Base-by-base conservation (phyloP, 2,888 invertebrate genomes). In the Acleris cristana region DNA sequence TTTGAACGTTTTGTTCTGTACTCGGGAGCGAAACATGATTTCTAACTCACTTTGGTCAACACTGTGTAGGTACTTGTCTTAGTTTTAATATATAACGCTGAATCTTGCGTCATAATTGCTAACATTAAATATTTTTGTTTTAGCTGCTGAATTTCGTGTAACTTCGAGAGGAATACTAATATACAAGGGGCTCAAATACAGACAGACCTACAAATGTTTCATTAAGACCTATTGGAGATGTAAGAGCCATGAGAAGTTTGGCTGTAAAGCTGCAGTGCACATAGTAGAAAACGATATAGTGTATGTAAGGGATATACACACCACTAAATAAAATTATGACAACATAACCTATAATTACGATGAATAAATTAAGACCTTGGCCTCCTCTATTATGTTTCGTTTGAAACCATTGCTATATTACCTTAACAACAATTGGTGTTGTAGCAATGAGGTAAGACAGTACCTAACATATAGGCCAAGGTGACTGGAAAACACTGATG, bases 211-310 rank as follows among this genome's bases (percentile, higher is more conserved):
- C 6, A 21, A 34, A 34, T 44, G 16, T 0, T 40, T 30, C 12
- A 16, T 48, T 12, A 72, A 71, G 49, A 57, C 21, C 2, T 57
- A 69, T 1, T 77, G 76, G 77, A 8, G 45, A 10, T 74, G 74
- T 54, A 72, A 71, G 16, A 73, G 70, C 1, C 71, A 73, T 54
- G 34, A 51, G 18, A 55, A 14, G 12, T 69, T 56, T 52, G 64
- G 70, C 1, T 80, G 79, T 51, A 73, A 64, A 44, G 76, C 77
- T 0, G 53, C 30, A 6, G 49, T 78, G 0, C 65, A 70, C 21
- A 72, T 75, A 4, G 51, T 70, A 6, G 68, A 70, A 2, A 62
- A 71, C 34, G 19, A 68, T 8, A 53, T 76, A 10, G 53, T 74
- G 10, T 67, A 64, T 52, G 1, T 70, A 1, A 60, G 60, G 10